Conservation (phyloP, 2,113 vertebrate genomes). For the Psophia crepitans region DNA sequence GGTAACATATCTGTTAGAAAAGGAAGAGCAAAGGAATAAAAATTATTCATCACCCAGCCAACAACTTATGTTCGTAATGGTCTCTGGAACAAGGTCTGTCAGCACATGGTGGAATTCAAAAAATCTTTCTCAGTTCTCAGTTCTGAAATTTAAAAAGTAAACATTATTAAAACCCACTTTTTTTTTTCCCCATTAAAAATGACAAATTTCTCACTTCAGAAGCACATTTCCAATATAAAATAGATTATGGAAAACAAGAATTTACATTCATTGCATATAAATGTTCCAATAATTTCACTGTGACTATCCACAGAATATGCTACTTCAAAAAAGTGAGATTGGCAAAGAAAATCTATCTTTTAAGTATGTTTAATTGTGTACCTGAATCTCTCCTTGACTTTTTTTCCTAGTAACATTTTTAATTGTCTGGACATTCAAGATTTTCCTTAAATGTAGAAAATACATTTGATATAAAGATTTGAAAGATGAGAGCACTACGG, state of each 20-base stretch:
- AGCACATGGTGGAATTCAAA: background rate
- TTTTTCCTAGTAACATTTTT: background rate
- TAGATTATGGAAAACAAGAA: background rate
- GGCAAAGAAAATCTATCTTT: background rate
- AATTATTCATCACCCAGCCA: background rate
- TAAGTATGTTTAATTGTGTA: background rate
- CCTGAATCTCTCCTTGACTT: background rate
- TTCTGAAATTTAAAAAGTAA: background rate
- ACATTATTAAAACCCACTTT: background rate
- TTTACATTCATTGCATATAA: background rate
- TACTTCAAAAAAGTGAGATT: background rate
- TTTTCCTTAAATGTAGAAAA: background rate
- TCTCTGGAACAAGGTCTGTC: background rate
- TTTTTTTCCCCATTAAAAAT: background rate
- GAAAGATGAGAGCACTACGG: background rate
- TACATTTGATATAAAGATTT: background rate
- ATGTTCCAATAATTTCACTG: background rate
- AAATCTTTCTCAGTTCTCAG: background rate
- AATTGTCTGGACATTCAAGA: background rate
- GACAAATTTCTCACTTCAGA: background rate
- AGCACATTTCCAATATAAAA: background rate
- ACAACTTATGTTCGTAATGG: background rate
- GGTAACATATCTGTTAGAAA: background rate
- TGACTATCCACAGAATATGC: background rate
- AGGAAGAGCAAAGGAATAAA: background rate